Conservation (phyloP, 92 coral and sea anemone genomes). For the Actinernus sp. region DNA sequence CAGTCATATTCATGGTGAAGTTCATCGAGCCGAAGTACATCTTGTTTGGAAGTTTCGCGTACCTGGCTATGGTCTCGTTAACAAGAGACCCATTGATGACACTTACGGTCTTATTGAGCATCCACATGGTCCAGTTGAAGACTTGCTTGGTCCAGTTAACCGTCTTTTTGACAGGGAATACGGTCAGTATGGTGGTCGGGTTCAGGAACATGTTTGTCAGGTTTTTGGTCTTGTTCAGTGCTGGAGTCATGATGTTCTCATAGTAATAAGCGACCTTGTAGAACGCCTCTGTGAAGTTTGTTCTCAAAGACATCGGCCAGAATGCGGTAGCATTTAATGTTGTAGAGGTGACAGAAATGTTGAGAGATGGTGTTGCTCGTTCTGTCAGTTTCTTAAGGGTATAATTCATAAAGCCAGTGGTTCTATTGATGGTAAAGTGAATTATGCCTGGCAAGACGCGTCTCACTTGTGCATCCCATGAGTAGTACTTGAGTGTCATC, state of each 20-base stretch:
- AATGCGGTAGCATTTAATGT: constrained; percentile 10
- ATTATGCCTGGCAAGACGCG: constrained; percentile 43
- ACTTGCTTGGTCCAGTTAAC: constrained; percentile 24
- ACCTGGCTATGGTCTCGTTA: constrained; percentile 35
- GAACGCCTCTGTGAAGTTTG: constrained; percentile 40
- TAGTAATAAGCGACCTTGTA: background rate
- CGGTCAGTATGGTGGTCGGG: no score
- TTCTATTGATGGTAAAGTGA: constrained; percentile 6
- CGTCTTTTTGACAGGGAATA: constrained; percentile 11
- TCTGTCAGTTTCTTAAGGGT: background rate
- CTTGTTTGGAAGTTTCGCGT: constrained; percentile 27
- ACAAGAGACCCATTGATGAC: constrained; percentile 69
- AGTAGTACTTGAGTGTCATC: constrained; percentile 56
- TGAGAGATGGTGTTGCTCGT: background rate
- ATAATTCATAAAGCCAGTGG: background rate
- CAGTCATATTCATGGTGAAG: no score
- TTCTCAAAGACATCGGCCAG: constrained; percentile 7
- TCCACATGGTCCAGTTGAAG: constrained; percentile 17
- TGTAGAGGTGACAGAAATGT: constrained; percentile 37
- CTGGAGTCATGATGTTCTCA: constrained; percentile 28
- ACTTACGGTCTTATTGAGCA: constrained; percentile 55
- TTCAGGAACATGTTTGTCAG: no score
- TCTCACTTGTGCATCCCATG: constrained; percentile 52
- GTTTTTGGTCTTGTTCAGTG: constrained; percentile 57
- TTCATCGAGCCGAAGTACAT: constrained; percentile 34